A percentile compares a stretch with the other conserved stretches of the same genome.
phyloP scores from a whole-genome alignment of 2,797 vertebrate species.

The Pristis pectinata region DNA sequence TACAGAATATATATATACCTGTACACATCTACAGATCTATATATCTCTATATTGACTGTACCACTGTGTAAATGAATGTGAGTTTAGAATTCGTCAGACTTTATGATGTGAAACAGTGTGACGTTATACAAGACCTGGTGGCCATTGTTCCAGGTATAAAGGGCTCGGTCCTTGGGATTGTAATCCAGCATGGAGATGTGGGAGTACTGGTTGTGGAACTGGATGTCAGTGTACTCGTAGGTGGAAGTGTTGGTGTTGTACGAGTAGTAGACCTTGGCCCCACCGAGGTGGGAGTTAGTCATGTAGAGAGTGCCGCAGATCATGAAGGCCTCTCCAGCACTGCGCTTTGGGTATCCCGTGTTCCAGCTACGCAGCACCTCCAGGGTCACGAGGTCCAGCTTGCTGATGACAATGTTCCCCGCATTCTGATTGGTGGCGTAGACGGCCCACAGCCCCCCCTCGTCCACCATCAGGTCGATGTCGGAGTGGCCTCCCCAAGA shows the following conservation, averaged over 20 bases:
- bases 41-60: background rate
- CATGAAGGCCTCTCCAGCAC: slow-evolving; percentile 92
- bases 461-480: slow-evolving; percentile 96
- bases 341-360: slow-evolving; percentile 92
- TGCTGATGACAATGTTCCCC: slow-evolving; percentile 93
- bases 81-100: slow-evolving; percentile 83
- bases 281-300: slow-evolving; percentile 91
- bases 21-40: slow-evolving; percentile 2
- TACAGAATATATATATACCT: slow-evolving; percentile 18
- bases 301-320: slow-evolving; percentile 95
- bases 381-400: slow-evolving; percentile 83
- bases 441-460: slow-evolving; percentile 90
- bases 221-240: slow-evolving; percentile 95
- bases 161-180: slow-evolving; percentile 89
- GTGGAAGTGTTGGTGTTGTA: slow-evolving; percentile 97
- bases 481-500: slow-evolving; percentile 96
- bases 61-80: background rate
- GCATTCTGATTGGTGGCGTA: slow-evolving; percentile 97
- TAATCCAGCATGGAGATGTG: slow-evolving; percentile 99
- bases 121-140: slow-evolving; percentile 95
- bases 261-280: slow-evolving; percentile 93
- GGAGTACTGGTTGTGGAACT: slow-evolving; percentile 91
- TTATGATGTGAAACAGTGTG: slow-evolving; percentile 92
- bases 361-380: slow-evolving; percentile 89
- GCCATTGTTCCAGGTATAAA: slow-evolving; percentile 97